A percentile compares a stretch with the other conserved stretches of the same genome.
These are phyloP conservation scores for Acrocephalus arundinaceus DNA, from an alignment of 2,113 vertebrate species.

Conservation along the genomic window DNA sequence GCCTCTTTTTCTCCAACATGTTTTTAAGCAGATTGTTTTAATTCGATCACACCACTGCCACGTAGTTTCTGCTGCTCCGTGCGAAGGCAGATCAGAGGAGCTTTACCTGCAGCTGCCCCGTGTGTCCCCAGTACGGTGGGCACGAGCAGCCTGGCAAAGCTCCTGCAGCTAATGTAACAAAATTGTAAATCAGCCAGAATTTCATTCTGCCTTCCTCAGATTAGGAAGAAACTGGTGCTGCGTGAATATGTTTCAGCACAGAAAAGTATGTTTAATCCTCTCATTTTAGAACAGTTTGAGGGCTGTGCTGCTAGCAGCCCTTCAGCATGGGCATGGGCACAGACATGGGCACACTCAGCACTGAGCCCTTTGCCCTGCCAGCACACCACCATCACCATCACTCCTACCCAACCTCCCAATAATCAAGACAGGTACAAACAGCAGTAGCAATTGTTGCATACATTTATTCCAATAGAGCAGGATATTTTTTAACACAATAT, in stretches of 20 bases:
- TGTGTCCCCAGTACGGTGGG: not conserved
- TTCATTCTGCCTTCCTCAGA: not conserved
- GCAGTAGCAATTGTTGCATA: not conserved
- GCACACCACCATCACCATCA: fast-evolving
- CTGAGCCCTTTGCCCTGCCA: not conserved
- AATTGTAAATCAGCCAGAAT: not conserved
- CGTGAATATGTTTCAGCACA: not conserved
- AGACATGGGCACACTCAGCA: not conserved
- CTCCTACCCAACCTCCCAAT: not conserved
- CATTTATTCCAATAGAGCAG: constrained; percentile 8
- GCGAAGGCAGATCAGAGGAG: fast-evolving
- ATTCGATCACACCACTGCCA: not conserved
- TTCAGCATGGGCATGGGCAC: not conserved
- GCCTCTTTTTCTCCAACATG: not conserved
- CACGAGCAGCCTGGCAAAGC: not conserved
- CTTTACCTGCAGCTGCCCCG: not conserved
- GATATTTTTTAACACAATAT: not conserved
- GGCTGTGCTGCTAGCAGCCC: not conserved
- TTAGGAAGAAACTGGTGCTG: not conserved
- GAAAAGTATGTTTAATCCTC: not conserved
- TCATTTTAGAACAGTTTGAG: not conserved
- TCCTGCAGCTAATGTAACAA: not conserved
- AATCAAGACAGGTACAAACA: not conserved
- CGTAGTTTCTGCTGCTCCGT: not conserved
- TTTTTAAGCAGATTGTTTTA: constrained; percentile 15